A percentile compares a stretch with the other conserved stretches of the same genome.
These are phyloP conservation scores for Zygogramma bicolorata DNA, from an alignment of 2,888 invertebrate species.

Conservation along the genomic window DNA sequence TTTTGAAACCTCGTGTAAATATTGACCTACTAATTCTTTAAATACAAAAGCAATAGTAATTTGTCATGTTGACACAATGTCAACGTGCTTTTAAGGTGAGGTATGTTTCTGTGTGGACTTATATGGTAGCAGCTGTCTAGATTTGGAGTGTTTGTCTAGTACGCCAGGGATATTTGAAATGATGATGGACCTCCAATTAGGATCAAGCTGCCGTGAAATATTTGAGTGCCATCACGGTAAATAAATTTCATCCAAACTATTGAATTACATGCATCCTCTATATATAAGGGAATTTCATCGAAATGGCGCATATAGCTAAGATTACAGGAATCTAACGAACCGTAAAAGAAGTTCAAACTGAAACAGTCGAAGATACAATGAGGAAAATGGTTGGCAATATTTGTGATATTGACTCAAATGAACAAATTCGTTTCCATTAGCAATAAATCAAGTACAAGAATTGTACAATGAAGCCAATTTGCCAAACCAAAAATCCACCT, in stretches of 20 bases:
- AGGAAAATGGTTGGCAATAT: too few species aligned
- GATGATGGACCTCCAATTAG: slow-evolving; percentile 55
- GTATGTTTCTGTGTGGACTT: slow-evolving; percentile 22
- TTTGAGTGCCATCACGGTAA: slow-evolving; percentile 51
- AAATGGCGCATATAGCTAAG: background rate
- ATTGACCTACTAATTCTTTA: slow-evolving; percentile 49
- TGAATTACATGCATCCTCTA: background rate
- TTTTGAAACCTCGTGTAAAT: slow-evolving; percentile 30
- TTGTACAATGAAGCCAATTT: too few species aligned
- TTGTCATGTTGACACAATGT: slow-evolving; percentile 51
- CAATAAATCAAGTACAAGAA: too few species aligned
- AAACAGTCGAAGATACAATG: too few species aligned
- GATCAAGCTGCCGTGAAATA: slow-evolving; percentile 59
- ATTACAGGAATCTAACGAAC: background rate
- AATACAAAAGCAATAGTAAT: slow-evolving; percentile 49
- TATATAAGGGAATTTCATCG: background rate
- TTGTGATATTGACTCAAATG: too few species aligned
- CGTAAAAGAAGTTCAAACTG: too few species aligned
- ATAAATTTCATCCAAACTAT: slow-evolving; percentile 35
- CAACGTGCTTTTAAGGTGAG: slow-evolving; percentile 48
- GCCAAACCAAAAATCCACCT: too few species aligned
- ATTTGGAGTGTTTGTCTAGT: slow-evolving; percentile 51
- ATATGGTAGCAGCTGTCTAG: slow-evolving; percentile 52
- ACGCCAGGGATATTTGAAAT: slow-evolving; percentile 34
- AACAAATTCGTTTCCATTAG: too few species aligned